phyloP scores from a whole-genome alignment of 2,888 invertebrate species.

The Drosophila imparisetae region DNA sequence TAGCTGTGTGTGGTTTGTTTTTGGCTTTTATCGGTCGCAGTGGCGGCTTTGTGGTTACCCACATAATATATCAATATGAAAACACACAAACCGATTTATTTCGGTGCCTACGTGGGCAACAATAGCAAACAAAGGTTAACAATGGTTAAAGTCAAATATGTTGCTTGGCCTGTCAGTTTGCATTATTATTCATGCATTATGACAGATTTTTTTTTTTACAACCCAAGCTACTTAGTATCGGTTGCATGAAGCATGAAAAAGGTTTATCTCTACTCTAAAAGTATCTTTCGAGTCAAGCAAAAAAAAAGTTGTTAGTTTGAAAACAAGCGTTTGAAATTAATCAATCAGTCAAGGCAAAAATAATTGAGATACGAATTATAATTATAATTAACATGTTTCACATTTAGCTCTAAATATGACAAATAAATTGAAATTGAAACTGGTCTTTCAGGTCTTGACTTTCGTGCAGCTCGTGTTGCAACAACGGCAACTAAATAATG shows the following conservation, averaged over 20 bases:
- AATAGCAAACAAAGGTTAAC: slow-evolving; percentile 23
- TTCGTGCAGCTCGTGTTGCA: slow-evolving; percentile 18
- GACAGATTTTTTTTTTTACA: neutral
- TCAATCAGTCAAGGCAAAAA: neutral
- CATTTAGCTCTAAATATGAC: neutral
- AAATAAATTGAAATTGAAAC: neutral
- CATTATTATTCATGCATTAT: slow-evolving; percentile 5
- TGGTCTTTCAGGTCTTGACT: neutral
- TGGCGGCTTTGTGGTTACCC: slow-evolving; percentile 71
- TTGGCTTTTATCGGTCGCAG: slow-evolving; percentile 76
- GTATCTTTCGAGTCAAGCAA: neutral
- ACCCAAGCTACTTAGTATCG: neutral
- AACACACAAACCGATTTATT: slow-evolving; percentile 38
- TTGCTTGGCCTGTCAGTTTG: neutral
- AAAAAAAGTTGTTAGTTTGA: neutral
- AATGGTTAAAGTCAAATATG: slow-evolving; percentile 14
- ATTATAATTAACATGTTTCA: slow-evolving; percentile 1
- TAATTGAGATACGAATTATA: neutral
- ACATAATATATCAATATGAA: slow-evolving; percentile 62
- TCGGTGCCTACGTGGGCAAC: slow-evolving; percentile 28
- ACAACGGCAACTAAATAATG: slow-evolving; percentile 23
- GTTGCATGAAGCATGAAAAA: neutral
- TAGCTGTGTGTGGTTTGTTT: slow-evolving; percentile 54
- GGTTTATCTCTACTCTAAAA: neutral
- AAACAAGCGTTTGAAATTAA: neutral